Conservation (phyloP, 2,797 vertebrate genomes). For the Karalla daura region DNA sequence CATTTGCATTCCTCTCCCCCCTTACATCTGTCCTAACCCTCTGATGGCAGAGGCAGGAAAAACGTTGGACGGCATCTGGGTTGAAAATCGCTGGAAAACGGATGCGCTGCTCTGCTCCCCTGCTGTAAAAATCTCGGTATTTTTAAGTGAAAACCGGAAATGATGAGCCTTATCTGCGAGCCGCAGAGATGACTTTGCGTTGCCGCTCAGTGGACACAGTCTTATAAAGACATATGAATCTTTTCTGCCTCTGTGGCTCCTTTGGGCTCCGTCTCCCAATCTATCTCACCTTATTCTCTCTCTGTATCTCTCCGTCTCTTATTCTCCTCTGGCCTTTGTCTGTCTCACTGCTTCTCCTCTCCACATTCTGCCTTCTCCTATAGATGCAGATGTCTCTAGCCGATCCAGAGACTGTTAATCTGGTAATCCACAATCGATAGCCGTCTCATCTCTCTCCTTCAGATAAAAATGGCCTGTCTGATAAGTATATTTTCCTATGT, state of each 20-base stretch:
- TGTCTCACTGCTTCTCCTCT: constrained; percentile 34
- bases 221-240: constrained; percentile 35
- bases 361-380: constrained; percentile 38
- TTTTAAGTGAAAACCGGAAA: constrained; percentile 21
- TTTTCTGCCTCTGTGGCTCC: constrained; percentile 32
- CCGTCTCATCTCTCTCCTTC: constrained; percentile 49
- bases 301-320: constrained; percentile 22
- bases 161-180: constrained; percentile 21
- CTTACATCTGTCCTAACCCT: neutral
- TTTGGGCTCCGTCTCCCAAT: constrained; percentile 25
- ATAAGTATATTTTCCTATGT: constrained; percentile 69
- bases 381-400: constrained; percentile 36
- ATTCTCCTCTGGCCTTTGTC: constrained; percentile 30
- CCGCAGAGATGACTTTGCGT: constrained; percentile 2
- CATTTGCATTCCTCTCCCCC: neutral
- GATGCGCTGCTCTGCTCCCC: neutral
- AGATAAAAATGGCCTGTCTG: constrained; percentile 64
- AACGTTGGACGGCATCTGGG: neutral
- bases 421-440: constrained; percentile 71
- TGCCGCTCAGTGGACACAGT: constrained; percentile 2
- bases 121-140: neutral
- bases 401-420: constrained; percentile 69
- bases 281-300: constrained; percentile 34
- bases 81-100: neutral
- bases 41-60: neutral